A percentile compares a stretch with the other conserved stretches of the same genome.
Conservation (phyloP, 2,113 vertebrate species). For the Blennius ocellaris region DNA sequence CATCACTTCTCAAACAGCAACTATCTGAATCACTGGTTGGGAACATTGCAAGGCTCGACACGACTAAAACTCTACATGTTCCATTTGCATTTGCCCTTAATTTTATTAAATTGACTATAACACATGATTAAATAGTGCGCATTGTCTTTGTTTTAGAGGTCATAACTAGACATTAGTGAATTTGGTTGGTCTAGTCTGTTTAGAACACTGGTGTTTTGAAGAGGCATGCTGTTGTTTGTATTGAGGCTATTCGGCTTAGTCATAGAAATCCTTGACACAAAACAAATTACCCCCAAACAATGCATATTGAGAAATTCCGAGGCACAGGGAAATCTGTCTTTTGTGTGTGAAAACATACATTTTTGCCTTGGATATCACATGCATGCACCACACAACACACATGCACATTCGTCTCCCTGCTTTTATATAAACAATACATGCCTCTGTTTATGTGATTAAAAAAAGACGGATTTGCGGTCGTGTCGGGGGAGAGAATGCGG, state of each 20-base stretch:
- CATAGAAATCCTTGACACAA: no score
- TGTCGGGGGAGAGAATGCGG: background rate
- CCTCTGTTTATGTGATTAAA: slow-evolving; percentile 3
- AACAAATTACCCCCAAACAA: no score
- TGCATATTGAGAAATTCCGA: no score
- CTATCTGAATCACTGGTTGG: background rate
- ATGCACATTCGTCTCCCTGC: background rate
- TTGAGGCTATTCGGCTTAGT: background rate
- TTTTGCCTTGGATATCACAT: no score
- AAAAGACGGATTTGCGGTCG: slow-evolving; percentile 3
- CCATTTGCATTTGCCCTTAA: background rate
- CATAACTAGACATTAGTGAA: background rate
- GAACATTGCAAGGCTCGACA: background rate
- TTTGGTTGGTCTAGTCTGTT: no score
- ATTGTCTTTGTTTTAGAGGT: background rate
- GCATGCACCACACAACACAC: no score
- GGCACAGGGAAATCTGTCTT: no score
- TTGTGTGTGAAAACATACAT: no score
- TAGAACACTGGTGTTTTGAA: no score
- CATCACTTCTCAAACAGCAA: background rate
- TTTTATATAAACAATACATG: background rate
- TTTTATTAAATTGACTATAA: background rate
- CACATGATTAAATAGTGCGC: background rate
- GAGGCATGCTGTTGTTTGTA: no score
- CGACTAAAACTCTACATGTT: background rate